Conservation (phyloP, 2,797 vertebrate species). For the Paramormyrops hopkinsi region DNA sequence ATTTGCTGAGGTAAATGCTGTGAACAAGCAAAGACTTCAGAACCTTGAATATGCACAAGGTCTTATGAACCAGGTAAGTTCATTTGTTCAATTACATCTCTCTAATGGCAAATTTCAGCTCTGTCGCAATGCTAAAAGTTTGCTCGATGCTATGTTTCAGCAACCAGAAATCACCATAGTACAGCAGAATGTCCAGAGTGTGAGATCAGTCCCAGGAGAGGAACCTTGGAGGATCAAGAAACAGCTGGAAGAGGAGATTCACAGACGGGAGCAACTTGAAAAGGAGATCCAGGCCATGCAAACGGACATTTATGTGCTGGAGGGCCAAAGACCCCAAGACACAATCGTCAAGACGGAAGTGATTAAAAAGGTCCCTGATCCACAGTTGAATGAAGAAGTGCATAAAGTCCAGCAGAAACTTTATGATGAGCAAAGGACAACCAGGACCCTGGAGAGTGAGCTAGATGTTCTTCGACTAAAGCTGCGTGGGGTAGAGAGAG, state of each 20-base stretch:
- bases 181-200: slow-evolving; percentile 55
- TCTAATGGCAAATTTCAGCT: background rate
- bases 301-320: slow-evolving; percentile 78
- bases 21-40: slow-evolving; percentile 79
- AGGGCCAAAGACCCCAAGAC: slow-evolving; percentile 81
- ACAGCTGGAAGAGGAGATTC: slow-evolving; percentile 79
- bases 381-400: slow-evolving; percentile 80
- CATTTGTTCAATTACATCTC: background rate
- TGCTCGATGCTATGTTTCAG: slow-evolving; percentile 46
- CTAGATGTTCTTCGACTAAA: slow-evolving; percentile 71
- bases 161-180: slow-evolving; percentile 67
- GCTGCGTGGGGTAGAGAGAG: slow-evolving; percentile 70
- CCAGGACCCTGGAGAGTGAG: slow-evolving; percentile 75
- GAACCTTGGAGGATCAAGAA: slow-evolving; percentile 83
- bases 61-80: slow-evolving; percentile 81
- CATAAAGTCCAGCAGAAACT: slow-evolving; percentile 79
- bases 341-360: slow-evolving; percentile 81
- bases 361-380: slow-evolving; percentile 86
- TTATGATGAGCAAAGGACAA: slow-evolving; percentile 78
- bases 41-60: slow-evolving; percentile 85
- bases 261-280: slow-evolving; percentile 82
- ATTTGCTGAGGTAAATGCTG: slow-evolving; percentile 85
- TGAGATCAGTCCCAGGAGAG: slow-evolving; percentile 51
- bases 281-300: slow-evolving; percentile 76
- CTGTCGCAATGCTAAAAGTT: background rate